Evolutionary conservation across 2,113 vertebrate species (phyloP).

Genomic region (Ranitomeya imitator): DNA sequence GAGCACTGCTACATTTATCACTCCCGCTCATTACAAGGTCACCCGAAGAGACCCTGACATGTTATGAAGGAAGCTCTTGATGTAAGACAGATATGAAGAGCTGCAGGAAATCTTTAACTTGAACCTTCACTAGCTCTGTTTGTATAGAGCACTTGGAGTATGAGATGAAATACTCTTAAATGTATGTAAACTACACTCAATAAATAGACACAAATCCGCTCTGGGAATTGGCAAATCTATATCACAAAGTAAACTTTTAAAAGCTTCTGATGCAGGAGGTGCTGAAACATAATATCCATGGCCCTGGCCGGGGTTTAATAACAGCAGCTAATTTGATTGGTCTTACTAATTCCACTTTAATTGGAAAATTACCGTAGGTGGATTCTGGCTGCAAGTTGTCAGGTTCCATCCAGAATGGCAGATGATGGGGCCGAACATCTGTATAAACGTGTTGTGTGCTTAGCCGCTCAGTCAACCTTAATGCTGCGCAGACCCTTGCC

Average conservation of each 20-base stretch:
- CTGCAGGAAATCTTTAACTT: slow-evolving; percentile 56
- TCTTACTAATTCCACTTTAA: slow-evolving; percentile 86
- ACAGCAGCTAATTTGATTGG: slow-evolving; percentile 84
- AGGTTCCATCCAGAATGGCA: slow-evolving; percentile 67
- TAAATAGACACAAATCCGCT: slow-evolving; percentile 65
- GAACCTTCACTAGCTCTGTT: slow-evolving; percentile 41
- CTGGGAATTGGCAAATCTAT: slow-evolving; percentile 66
- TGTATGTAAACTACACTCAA: slow-evolving; percentile 63
- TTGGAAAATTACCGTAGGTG: slow-evolving; percentile 75
- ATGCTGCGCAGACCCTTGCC: neutral
- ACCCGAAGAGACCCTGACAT: neutral
- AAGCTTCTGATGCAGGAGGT: slow-evolving; percentile 72
- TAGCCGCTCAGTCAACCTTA: slow-evolving; percentile 3
- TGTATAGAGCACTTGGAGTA: neutral
- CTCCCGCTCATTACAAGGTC: neutral
- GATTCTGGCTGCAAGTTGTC: slow-evolving; percentile 74
- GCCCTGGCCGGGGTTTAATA: slow-evolving; percentile 80
- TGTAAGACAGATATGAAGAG: slow-evolving; percentile 58
- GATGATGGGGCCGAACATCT: slow-evolving; percentile 63
- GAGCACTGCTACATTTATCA: neutral
- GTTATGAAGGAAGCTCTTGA: slow-evolving; percentile 44
- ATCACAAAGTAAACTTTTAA: slow-evolving; percentile 73
- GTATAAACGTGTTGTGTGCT: slow-evolving; percentile 56
- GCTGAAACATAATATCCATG: slow-evolving; percentile 81
- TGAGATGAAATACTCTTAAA: slow-evolving; percentile 41